Evolutionary conservation across 1,140 invertebrate species (phyloP).

Genomic region (Bombus affinis): DNA sequence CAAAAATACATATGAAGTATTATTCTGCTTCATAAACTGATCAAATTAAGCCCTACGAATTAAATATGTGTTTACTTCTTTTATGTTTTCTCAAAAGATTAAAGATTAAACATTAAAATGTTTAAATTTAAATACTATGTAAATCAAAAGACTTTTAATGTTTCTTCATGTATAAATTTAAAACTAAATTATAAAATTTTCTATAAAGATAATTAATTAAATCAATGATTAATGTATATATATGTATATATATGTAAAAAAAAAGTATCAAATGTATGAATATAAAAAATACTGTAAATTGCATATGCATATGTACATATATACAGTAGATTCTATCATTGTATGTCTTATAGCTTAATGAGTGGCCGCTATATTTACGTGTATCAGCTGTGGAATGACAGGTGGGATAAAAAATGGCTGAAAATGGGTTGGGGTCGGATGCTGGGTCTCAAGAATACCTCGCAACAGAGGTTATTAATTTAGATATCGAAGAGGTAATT

Average conservation of each 20-base stretch:
- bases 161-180: no score
- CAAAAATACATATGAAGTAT: no score
- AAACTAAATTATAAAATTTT: no score
- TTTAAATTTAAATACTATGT: no score
- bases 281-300: neutral
- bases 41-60: no score
- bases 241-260: neutral
- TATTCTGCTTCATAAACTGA: no score
- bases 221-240: neutral
- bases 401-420: constrained; percentile 78
- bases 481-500: constrained; percentile 87
- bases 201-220: no score
- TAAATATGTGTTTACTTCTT: neutral
- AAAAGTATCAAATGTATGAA: neutral
- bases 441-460: constrained; percentile 87
- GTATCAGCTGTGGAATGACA: constrained; percentile 56
- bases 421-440: constrained; percentile 85
- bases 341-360: neutral
- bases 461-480: constrained; percentile 82
- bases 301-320: neutral
- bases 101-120: neutral
- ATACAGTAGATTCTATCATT: neutral
- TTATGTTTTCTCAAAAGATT: neutral
- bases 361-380: constrained; percentile 39
- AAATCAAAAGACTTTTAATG: no score